Evolutionary conservation across 2,888 invertebrate species (phyloP).

Genomic region (Lepidocyrtinus sp.): DNA sequence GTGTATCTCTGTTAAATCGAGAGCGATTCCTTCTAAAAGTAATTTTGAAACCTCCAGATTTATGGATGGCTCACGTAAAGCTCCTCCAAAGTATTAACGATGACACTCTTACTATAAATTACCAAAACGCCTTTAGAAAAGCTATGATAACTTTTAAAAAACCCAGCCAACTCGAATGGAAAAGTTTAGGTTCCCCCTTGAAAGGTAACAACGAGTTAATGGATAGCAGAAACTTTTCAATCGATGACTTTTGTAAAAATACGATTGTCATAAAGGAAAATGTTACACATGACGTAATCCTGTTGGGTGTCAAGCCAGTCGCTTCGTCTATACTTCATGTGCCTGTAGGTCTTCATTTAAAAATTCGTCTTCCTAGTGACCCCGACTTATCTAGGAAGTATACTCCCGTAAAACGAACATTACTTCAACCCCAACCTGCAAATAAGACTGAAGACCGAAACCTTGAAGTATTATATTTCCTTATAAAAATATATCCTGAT

Average conservation of each 20-base stretch:
- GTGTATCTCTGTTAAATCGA: constrained; percentile 55
- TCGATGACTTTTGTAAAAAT: constrained; percentile 58
- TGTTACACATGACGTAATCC: constrained; percentile 53
- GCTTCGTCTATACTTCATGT: constrained; percentile 55
- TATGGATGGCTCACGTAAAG: constrained; percentile 64
- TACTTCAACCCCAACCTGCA: neutral
- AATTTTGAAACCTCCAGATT: constrained; percentile 63
- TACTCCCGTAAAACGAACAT: constrained; percentile 46
- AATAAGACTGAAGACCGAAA: constrained; percentile 7
- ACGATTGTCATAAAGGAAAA: constrained; percentile 50
- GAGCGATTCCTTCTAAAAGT: constrained; percentile 64
- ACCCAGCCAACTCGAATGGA: constrained; percentile 60
- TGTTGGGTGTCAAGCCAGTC: constrained; percentile 48
- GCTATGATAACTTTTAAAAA: constrained; percentile 59
- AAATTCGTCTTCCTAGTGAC: constrained; percentile 37
- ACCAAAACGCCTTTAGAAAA: constrained; percentile 59
- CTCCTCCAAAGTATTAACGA: constrained; percentile 57
- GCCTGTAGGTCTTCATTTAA: constrained; percentile 65
- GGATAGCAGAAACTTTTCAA: constrained; percentile 41
- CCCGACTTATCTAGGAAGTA: constrained; percentile 35
- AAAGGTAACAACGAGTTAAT: constrained; percentile 53
- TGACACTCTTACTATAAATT: constrained; percentile 52
- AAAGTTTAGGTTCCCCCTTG: constrained; percentile 57
- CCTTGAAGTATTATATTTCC: constrained; percentile 52
- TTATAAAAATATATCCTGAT: constrained; percentile 64